Evolutionary conservation across 2,113 vertebrate genomes (phyloP).

Genomic region (Pycnonotus jocosus): DNA sequence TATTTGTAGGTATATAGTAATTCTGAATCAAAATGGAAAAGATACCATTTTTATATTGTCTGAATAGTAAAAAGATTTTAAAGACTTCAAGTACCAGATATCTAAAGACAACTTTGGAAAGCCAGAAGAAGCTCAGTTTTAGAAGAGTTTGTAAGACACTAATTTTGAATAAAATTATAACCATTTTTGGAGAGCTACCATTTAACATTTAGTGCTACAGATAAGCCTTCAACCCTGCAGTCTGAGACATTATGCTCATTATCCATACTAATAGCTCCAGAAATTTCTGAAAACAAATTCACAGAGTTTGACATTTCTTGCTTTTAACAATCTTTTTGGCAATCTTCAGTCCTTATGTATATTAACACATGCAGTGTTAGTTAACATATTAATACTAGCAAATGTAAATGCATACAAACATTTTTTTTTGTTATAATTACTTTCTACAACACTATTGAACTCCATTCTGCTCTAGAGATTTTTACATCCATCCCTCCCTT

Average conservation of each 20-base stretch:
- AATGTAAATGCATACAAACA: slow-evolving; percentile 38
- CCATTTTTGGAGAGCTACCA: not conserved
- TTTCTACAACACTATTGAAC: not conserved
- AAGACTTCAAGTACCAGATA: not conserved
- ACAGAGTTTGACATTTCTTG: slow-evolving; percentile 12
- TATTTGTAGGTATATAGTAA: not conserved
- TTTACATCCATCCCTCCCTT: not conserved
- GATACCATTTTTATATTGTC: not conserved
- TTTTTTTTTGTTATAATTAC: not conserved
- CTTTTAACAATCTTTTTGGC: slow-evolving; percentile 25
- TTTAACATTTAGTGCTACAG: not conserved
- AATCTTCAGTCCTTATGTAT: slow-evolving; percentile 21
- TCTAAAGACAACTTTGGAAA: not conserved
- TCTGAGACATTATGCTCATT: not conserved
- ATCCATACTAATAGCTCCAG: not conserved
- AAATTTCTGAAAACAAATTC: slow-evolving; percentile 14
- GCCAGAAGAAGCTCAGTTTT: not conserved
- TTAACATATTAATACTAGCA: slow-evolving; percentile 39
- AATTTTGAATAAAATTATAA: not conserved
- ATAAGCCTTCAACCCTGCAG: not conserved
- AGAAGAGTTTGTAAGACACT: not conserved
- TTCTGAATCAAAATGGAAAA: not conserved
- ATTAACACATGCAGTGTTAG: slow-evolving; percentile 46
- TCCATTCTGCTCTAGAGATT: not conserved
- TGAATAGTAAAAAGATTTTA: not conserved